phyloP scores from a whole-genome alignment of 2,888 invertebrate species.

The Platypus cylindrus region DNA sequence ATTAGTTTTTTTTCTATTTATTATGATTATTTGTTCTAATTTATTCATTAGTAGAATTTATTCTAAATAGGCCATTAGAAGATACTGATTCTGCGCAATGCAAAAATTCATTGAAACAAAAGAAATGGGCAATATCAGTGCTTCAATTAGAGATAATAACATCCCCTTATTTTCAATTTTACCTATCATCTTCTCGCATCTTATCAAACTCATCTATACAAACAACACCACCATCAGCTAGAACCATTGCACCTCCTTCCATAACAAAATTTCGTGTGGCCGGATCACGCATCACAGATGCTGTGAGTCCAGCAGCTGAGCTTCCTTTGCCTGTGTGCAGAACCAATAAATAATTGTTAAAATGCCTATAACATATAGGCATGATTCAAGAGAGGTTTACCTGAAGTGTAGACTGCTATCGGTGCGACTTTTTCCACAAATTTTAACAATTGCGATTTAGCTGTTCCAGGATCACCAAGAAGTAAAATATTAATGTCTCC shows the following conservation, averaged over 20 bases:
- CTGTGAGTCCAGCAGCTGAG: constrained; percentile 96
- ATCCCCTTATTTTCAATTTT: too few relatives aligned
- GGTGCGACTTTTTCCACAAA: constrained; percentile 94
- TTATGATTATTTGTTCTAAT: too few relatives aligned
- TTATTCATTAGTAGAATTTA: too few relatives aligned
- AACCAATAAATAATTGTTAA: background rate
- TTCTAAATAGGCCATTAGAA: too few relatives aligned
- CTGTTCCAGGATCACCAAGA: constrained; percentile 97
- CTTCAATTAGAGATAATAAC: too few relatives aligned
- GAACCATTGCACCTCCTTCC: constrained; percentile 92
- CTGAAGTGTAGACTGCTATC: constrained; percentile 65
- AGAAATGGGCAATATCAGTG: too few relatives aligned
- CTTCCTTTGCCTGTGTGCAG: constrained; percentile 99
- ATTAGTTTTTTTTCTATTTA: too few relatives aligned
- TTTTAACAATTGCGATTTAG: constrained; percentile 96
- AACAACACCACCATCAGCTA: constrained; percentile 97
- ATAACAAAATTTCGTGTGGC: constrained; percentile 52
- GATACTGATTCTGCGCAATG: too few relatives aligned
- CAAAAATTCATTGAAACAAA: too few relatives aligned
- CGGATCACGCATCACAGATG: constrained; percentile 92
- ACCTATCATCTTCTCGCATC: constrained; percentile 90
- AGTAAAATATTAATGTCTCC: constrained; percentile 94
- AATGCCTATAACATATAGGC: background rate
- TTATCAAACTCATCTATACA: constrained; percentile 99
- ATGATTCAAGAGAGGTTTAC: background rate